These are phyloP conservation scores for Crotalus viridis DNA, from an alignment of 2,113 vertebrate species.

Conservation along the genomic window DNA sequence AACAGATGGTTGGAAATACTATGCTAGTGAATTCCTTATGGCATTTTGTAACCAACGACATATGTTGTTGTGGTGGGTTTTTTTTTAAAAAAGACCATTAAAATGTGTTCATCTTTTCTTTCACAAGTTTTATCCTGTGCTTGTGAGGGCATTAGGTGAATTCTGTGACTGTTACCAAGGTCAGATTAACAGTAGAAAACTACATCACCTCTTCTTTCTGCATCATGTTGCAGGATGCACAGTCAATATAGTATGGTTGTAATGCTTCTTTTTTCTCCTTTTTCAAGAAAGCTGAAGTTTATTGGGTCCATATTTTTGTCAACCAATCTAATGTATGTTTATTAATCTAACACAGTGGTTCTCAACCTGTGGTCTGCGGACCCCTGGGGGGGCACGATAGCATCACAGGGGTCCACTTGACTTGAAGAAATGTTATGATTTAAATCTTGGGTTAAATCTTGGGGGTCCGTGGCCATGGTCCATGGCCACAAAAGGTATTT, in stretches of 20 bases:
- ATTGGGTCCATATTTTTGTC: background rate
- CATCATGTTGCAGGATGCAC: background rate
- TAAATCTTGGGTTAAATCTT: background rate
- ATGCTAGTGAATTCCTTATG: background rate
- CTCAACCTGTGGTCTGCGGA: background rate
- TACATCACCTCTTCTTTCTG: background rate
- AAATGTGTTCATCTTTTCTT: background rate
- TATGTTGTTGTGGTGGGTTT: background rate
- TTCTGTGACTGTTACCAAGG: background rate
- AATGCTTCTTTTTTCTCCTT: background rate
- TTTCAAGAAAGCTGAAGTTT: background rate
- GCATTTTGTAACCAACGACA: background rate
- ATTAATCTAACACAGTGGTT: background rate
- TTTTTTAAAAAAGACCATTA: background rate
- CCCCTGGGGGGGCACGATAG: background rate
- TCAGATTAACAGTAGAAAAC: background rate
- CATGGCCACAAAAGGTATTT: background rate
- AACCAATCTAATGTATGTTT: background rate
- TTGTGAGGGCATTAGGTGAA: background rate
- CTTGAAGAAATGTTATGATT: background rate
- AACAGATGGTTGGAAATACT: slow-evolving; percentile 17
- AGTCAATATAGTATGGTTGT: background rate
- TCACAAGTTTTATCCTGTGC: background rate
- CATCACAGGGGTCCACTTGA: background rate
- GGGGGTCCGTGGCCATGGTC: background rate